phyloP scores from a whole-genome alignment of 1,140 invertebrate genomes.

The Anthonomus grandis region DNA sequence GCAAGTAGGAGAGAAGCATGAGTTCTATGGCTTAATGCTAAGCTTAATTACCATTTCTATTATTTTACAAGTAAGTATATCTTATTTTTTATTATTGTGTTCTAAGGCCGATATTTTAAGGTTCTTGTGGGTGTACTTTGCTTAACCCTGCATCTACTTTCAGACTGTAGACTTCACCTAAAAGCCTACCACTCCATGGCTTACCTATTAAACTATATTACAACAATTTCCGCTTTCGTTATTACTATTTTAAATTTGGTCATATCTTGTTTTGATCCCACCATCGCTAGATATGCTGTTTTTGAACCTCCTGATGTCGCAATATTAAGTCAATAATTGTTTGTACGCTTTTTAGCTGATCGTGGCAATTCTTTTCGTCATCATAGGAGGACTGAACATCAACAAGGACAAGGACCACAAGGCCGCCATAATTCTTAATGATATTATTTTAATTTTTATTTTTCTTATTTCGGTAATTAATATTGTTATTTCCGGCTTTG shows the following conservation, averaged over 20 bases:
- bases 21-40: constrained; percentile 79
- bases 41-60: constrained; percentile 79
- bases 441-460: constrained; percentile 72
- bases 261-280: constrained; percentile 74
- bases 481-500: constrained; percentile 76
- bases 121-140: constrained; percentile 60
- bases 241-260: constrained; percentile 75
- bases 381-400: constrained; percentile 76
- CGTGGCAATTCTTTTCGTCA: constrained; percentile 74
- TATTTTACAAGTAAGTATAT: constrained; percentile 73
- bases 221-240: constrained; percentile 65
- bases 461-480: constrained; percentile 77
- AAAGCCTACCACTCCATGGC: constrained; percentile 65
- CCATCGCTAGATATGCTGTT: constrained; percentile 53
- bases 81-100: background rate
- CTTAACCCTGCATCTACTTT: constrained; percentile 67
- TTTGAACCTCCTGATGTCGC: constrained; percentile 44
- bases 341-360: constrained; percentile 58
- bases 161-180: constrained; percentile 71
- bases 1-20: constrained; percentile 75
- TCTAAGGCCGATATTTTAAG: constrained; percentile 27
- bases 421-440: constrained; percentile 71
- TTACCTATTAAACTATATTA: constrained; percentile 66
- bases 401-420: constrained; percentile 68
- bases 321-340: constrained; percentile 7